A percentile compares a stretch with the other conserved stretches of the same genome.
Evolutionary conservation across 2,797 vertebrate species (phyloP).

Genomic region (Tapirus indicus): DNA sequence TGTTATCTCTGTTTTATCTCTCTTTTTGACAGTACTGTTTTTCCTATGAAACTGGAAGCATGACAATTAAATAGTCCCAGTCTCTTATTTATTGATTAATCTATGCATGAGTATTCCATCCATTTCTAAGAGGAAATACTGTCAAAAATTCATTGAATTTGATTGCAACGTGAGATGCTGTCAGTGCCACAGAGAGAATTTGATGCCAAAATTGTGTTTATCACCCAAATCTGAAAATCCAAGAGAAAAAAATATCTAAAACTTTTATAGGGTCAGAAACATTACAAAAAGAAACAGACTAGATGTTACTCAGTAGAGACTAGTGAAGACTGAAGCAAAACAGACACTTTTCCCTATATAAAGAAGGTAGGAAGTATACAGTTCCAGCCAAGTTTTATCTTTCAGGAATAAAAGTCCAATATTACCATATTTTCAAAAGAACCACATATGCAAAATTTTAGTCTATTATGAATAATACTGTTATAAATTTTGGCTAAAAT

Average conservation of each 20-base stretch:
- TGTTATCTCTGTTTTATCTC: too few relatives aligned
- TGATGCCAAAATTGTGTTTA: not conserved
- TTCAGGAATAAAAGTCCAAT: not conserved
- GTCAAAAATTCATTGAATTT: not conserved
- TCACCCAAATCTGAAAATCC: not conserved
- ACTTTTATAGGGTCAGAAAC: not conserved
- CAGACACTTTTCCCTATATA: not conserved
- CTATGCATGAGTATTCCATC: not conserved
- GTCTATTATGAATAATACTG: not conserved
- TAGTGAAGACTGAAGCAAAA: not conserved
- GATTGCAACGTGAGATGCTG: not conserved
- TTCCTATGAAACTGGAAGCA: too few relatives aligned
- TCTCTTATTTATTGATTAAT: too few relatives aligned
- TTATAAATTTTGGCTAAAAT: not conserved
- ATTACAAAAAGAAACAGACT: not conserved
- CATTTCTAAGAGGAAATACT: not conserved
- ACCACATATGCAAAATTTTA: not conserved
- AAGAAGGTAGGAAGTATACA: not conserved
- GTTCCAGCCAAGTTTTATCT: not conserved
- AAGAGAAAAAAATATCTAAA: not conserved
- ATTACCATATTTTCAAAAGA: not conserved
- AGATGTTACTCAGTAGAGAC: not conserved
- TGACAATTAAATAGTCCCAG: too few relatives aligned
- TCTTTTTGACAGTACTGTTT: too few relatives aligned
- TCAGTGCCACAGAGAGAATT: not conserved